Conservation (phyloP, 1,140 invertebrate genomes). For the Calephelis virginiensis region DNA sequence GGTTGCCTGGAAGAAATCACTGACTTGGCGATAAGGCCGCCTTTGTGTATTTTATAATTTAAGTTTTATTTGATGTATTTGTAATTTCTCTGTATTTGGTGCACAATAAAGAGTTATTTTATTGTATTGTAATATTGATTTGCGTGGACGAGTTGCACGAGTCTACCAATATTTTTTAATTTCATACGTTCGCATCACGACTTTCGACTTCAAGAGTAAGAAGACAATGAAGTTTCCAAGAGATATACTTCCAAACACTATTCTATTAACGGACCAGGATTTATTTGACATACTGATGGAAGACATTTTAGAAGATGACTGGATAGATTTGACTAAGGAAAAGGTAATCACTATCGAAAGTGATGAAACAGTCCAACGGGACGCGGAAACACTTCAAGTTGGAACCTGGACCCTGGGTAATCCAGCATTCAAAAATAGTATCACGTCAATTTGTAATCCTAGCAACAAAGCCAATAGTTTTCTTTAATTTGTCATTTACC, state of each 20-base stretch:
- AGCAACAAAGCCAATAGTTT: slow-evolving; percentile 15
- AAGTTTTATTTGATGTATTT: too few species aligned
- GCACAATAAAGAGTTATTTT: too few species aligned
- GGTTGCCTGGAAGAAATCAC: too few species aligned
- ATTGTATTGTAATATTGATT: too few species aligned
- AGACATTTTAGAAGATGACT: slow-evolving; percentile 16
- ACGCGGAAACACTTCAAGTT: slow-evolving; percentile 7
- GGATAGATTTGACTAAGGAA: slow-evolving; percentile 13
- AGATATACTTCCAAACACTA: slow-evolving; percentile 6
- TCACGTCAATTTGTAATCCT: slow-evolving; percentile 10
- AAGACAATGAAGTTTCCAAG: slow-evolving; percentile 10
- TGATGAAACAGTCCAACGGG: too few species aligned
- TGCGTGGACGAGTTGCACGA: too few species aligned
- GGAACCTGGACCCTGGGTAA: slow-evolving; percentile 8
- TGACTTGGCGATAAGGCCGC: too few species aligned
- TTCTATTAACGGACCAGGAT: slow-evolving; percentile 8
- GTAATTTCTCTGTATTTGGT: too few species aligned
- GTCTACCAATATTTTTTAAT: too few species aligned
- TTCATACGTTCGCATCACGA: too few species aligned
- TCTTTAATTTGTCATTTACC: slow-evolving; percentile 11
- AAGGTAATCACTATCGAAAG: slow-evolving; percentile 9
- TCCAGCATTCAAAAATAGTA: slow-evolving; percentile 9
- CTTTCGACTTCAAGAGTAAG: slow-evolving; percentile 3
- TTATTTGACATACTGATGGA: slow-evolving; percentile 16
- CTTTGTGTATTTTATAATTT: too few species aligned